phyloP scores from a whole-genome alignment of 2,113 vertebrate genomes.

The Oxygymnocypris stewartii region DNA sequence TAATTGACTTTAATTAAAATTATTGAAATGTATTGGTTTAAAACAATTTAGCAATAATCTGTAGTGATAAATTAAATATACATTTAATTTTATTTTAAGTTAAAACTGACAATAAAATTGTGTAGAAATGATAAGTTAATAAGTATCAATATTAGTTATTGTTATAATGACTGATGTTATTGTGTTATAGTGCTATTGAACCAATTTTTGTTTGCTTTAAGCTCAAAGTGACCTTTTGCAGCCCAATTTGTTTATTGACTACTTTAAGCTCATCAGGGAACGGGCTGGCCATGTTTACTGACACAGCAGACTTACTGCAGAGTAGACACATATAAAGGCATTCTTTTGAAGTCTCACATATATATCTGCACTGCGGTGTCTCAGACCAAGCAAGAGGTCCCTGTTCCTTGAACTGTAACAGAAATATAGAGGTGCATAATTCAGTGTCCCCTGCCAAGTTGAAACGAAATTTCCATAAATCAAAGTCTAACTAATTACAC shows the following conservation, averaged over 20 bases:
- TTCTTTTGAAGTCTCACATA: slow-evolving; percentile 44
- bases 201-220: neutral
- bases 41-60: neutral
- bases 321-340: slow-evolving; percentile 10
- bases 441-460: slow-evolving; percentile 53
- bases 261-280: neutral
- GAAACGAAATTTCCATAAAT: slow-evolving; percentile 55
- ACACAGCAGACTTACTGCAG: slow-evolving; percentile 36
- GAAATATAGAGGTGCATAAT: slow-evolving; percentile 41
- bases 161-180: neutral
- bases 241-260: slow-evolving; percentile 39
- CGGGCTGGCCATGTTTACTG: slow-evolving; percentile 13
- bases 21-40: too few species aligned
- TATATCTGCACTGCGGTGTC: slow-evolving; percentile 26
- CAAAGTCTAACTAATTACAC: slow-evolving; percentile 51
- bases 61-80: neutral
- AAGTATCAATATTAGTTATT: neutral
- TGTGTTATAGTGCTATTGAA: neutral
- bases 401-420: slow-evolving; percentile 30
- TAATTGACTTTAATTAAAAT: neutral
- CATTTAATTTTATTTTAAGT: neutral
- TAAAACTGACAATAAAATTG: neutral
- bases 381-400: slow-evolving; percentile 33
- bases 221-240: slow-evolving; percentile 27
- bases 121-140: neutral